Evolutionary conservation across 2,888 invertebrate species (phyloP), one percentile per base, ranked within the genome.

Genomic region (Cenopis cana): DNA sequence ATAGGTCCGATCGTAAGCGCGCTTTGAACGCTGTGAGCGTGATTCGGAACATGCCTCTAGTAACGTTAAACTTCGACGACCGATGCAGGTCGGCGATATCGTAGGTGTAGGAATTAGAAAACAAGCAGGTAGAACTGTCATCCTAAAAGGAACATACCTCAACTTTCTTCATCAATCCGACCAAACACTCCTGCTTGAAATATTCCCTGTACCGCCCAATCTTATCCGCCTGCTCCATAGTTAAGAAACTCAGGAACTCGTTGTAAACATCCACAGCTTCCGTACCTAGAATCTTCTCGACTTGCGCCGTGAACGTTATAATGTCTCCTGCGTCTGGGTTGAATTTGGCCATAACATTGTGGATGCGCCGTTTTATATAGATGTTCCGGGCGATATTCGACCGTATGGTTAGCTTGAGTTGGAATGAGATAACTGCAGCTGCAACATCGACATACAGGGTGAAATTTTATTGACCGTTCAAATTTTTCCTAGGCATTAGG

Each of bases 161-260:
- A 75, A 91, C 76, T 77, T 80, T 89, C 72, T 77, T 79, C 54
- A 89, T 76, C n/a, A 93, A 75, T 49, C 79, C 82, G 2, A 76
- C 74, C 5, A 85, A 74, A 72, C 86, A 87, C 20, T 82, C 84
- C 18, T 85, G 80, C 0, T 82, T 74, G 57, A 93, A 91, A 72
- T 92, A 90, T 59, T 89, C 89, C 62, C 79, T 81, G 75, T 88
- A 93, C 1, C 74, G 78, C 0, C 83, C 80, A 0, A 88, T 57
- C 2, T 74, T 74, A 1, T 89, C 90, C 0, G 89, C 93, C 64
- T 93, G 93, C 5, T 86, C 85, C 0, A 89, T 79, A 0, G 89
- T 92, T 0, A 93, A 79, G 69, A 91, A 90, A 0, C 83, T 84
- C 0, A 90, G 17, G 71, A 93, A 91, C 41, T 93, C 93, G 11